These are phyloP conservation scores for Bhutanitis thaidina DNA, from an alignment of 2,888 invertebrate species.

Conservation along the genomic window DNA sequence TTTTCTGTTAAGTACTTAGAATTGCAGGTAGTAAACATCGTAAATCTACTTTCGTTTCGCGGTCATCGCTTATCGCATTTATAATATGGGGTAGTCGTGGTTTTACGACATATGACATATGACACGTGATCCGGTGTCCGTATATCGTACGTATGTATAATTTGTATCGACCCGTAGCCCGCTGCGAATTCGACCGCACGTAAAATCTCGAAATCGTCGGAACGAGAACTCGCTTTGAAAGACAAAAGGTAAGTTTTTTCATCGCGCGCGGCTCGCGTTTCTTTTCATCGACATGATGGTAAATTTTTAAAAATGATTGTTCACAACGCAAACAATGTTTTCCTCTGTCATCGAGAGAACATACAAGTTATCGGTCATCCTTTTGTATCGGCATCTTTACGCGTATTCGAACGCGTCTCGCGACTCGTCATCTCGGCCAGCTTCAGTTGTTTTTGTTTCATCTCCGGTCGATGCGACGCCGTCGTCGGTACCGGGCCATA, in stretches of 20 bases:
- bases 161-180: not conserved
- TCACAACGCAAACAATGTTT: conserved; percentile 66
- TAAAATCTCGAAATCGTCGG: conserved; percentile 2
- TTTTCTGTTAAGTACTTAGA: not conserved
- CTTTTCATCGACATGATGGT: conserved; percentile 56
- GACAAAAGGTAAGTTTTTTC: conserved; percentile 1
- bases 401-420: conserved; percentile 46
- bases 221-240: not conserved
- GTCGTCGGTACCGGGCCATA: conserved; percentile 40
- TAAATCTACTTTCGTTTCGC: too few relatives aligned
- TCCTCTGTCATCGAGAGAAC: conserved; percentile 68
- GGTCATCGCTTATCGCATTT: too few relatives aligned
- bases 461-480: conserved; percentile 34
- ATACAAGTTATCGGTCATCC: conserved; percentile 71
- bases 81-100: too few relatives aligned
- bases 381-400: conserved; percentile 71
- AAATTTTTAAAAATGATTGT: conserved; percentile 52
- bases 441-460: conserved; percentile 25
- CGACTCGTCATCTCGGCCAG: conserved; percentile 29
- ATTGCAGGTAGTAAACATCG: not conserved
- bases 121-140: too few relatives aligned
- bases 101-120: too few relatives aligned
- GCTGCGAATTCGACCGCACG: conserved; percentile 16
- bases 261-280: conserved; percentile 28
- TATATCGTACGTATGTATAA: too few relatives aligned